Conservation (phyloP, 2,797 vertebrate genomes). For the Cheirogaleus major region DNA sequence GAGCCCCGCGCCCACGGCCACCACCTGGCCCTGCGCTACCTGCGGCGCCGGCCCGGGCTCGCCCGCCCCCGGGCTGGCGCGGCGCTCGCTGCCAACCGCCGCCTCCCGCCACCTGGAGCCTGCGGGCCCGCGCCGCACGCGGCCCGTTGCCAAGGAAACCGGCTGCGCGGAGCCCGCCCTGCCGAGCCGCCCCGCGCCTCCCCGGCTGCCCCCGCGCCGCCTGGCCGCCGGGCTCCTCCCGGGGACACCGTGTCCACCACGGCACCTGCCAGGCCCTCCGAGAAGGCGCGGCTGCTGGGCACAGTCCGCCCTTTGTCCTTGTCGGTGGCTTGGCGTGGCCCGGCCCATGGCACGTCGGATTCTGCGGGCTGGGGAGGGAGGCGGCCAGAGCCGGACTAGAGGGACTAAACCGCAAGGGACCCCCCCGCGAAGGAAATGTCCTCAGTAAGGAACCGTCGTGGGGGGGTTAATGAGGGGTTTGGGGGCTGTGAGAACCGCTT, state of each 20-base stretch:
- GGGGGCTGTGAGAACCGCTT: neutral
- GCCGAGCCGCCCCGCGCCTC: neutral
- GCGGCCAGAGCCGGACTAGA: neutral
- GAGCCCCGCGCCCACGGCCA: conserved; percentile 17
- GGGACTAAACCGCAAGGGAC: neutral
- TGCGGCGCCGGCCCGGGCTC: conserved; percentile 3
- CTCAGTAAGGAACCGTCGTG: neutral
- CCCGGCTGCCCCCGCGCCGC: neutral
- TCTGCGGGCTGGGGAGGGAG: neutral
- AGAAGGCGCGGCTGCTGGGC: neutral
- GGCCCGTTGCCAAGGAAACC: neutral
- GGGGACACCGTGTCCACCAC: neutral
- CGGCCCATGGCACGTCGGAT: accelerated
- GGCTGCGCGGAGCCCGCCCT: neutral
- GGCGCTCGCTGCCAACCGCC: neutral
- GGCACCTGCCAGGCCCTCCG: neutral
- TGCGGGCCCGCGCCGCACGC: neutral
- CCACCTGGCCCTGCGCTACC: conserved; percentile 38
- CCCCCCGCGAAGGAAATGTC: neutral
- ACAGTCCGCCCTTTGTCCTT: neutral
- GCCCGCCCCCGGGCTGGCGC: conserved; percentile 20
- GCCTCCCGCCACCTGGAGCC: conserved; percentile 35
- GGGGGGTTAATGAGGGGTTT: neutral
- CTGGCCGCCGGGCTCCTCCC: neutral
- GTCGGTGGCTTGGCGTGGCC: neutral